Evolutionary conservation across 1,140 invertebrate species (phyloP), one percentile per base, ranked within the genome.

Genomic region (Saxidomus purpurata): DNA sequence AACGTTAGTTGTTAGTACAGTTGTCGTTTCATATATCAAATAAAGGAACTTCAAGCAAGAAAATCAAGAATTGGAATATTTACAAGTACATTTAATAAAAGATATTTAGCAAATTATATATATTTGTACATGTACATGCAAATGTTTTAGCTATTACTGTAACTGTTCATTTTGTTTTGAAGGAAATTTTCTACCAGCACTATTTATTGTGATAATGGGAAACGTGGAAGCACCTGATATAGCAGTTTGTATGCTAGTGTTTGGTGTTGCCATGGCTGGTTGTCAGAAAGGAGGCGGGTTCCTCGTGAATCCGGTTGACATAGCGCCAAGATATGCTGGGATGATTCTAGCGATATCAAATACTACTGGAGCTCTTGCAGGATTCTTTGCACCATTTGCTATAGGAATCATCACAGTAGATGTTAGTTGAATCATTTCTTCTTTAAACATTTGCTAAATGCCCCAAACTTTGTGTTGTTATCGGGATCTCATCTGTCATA

Each of bases 291-390:
- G 98, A 97, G 40, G 98, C 13, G 98, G 98, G 67, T 98, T 91
- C 94, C 97, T 97, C 93, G 97, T 98, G 15, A 98, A 98, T 96
- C 97, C 98, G 93, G 95, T 98, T 93, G 98, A 98, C 94, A 97
- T 98, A 87, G 98, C 98, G 6, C 98, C 98, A 19, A 97, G 97
- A 90, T 95, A 94, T 74, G 95, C 92, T 22, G 90, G 91, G 11
- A 93, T 94, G 19, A 88, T 95, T 34, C 93, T 95, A 43, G 95
- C 94, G 28, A 90, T 95, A 4, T 92, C 94, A n/a, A 95, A 95
- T 89, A 92, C 93, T 9, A 80, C 95, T 13, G 95, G 93, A 34
- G 90, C 94, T 0, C 69, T 94, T 0, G 88, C 93, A 0, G 95
- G 94, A 38, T 93, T 95, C 61, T 38, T 95, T 15, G 93, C 93